phyloP scores from a whole-genome alignment of 2,888 invertebrate genomes.

The Disparrhopalites patrizii region DNA sequence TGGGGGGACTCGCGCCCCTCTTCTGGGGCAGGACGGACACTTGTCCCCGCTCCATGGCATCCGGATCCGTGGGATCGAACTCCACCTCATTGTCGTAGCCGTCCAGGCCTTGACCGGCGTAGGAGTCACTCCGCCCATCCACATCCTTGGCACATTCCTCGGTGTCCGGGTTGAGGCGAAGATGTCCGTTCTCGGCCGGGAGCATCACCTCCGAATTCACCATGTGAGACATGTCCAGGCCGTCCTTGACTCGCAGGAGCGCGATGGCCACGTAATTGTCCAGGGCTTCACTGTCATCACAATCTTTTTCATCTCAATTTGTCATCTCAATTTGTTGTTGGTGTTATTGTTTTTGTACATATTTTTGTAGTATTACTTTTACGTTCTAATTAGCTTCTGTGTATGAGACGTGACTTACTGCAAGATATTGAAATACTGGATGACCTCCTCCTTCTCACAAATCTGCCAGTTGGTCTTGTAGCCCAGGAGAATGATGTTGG shows the following conservation, averaged over 20 bases:
- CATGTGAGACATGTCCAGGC: constrained; percentile 53
- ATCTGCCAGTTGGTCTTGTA: constrained; percentile 86
- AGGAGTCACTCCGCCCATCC: constrained; percentile 6
- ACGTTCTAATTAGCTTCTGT: neutral
- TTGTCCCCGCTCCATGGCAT: constrained; percentile 6
- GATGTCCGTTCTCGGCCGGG: neutral
- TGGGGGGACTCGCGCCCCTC: neutral
- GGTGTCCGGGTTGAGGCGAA: no score
- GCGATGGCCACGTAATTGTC: constrained; percentile 58
- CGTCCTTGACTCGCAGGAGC: constrained; percentile 56
- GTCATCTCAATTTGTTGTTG: no score
- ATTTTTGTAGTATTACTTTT: neutral
- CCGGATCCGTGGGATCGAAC: constrained; percentile 32
- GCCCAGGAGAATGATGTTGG: constrained; percentile 92
- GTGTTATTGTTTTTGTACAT: neutral
- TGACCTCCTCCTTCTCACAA: constrained; percentile 68
- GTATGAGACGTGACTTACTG: constrained; percentile 77
- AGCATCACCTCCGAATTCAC: neutral
- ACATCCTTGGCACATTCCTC: neutral
- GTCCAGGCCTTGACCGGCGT: neutral
- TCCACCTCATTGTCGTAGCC: constrained; percentile 28
- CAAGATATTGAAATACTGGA: constrained; percentile 88
- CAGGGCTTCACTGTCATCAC: constrained; percentile 59
- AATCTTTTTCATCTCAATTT: no score
- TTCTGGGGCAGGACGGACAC: no score